These are phyloP conservation scores for Steatornis caripensis DNA, from an alignment of 2,113 vertebrate genomes.

Conservation along the genomic window DNA sequence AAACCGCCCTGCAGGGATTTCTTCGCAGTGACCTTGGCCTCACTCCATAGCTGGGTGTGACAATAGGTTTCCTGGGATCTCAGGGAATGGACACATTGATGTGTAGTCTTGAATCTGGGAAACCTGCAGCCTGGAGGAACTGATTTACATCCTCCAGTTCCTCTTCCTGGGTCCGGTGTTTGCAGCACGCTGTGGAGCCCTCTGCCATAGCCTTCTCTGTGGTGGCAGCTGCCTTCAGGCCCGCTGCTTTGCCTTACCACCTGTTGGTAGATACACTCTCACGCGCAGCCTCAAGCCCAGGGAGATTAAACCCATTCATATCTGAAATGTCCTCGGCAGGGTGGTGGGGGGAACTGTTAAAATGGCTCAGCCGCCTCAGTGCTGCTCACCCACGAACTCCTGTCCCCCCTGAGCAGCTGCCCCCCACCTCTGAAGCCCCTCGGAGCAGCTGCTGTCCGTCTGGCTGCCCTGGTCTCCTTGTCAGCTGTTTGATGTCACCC, in stretches of 20 bases:
- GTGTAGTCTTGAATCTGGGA: not conserved
- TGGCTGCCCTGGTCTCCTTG: conserved; percentile 44
- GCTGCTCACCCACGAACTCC: not conserved
- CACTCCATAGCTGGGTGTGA: not conserved
- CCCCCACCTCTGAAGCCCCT: not conserved
- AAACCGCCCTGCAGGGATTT: not conserved
- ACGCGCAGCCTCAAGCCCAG: not conserved
- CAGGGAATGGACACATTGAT: not conserved
- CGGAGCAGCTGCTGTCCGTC: conserved; percentile 72
- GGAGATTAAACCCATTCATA: conserved; percentile 49
- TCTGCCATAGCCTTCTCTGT: not conserved
- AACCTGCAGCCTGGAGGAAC: not conserved
- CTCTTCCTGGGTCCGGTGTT: not conserved
- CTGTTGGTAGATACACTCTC: conserved; percentile 19
- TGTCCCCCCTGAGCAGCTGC: not conserved
- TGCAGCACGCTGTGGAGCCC: not conserved
- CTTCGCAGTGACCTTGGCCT: not conserved
- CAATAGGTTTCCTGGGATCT: not conserved
- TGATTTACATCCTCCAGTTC: not conserved
- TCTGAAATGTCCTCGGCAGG: conserved; percentile 56
- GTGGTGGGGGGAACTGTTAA: not conserved
- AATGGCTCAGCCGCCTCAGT: not conserved
- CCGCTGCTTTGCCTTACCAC: not conserved
- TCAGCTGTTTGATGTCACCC: conserved; percentile 78
- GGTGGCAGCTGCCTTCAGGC: conserved; percentile 2